Evolutionary conservation across 2,888 invertebrate genomes (phyloP), one percentile per base, ranked within the genome.

Genomic region (Mythimna loreyi): DNA sequence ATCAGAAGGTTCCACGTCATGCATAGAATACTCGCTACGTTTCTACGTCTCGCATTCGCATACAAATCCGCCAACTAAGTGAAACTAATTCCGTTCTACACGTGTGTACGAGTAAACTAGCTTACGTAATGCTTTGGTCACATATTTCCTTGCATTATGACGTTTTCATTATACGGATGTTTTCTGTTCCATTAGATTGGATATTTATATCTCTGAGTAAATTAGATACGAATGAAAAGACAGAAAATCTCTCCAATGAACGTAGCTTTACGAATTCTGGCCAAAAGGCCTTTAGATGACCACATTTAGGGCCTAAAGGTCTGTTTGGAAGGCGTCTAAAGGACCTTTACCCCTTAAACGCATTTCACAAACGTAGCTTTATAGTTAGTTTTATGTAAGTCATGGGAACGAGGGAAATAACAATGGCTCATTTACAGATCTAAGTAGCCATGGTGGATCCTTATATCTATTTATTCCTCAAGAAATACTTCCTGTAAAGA

Each of bases 31-130:
- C 23, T 53, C 16, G 33, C 19, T 57, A 28, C 64, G 28, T 62
- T 52, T 47, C 11, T 57, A n/a, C 60, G 28, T 62, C 47, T 47
- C 16, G 21, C 57, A 60, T 49, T 47, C 13, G 43, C 60, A 57
- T 49, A 57, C 33, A 55, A 73, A 65, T 40, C 40, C 43, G 33
- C 28, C 33, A 55, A 19, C 21, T 64, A 57, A 61, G 50, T 60
- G 45, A 50, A 67, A 30, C 57, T 64, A 65, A 74, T 77, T 61
- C 47, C 23, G 49, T 53, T 58, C 45, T 64, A 61, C 79, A 67
- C 75, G 79, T 65, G 67, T 63, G 36, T 13, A 25, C 30, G 62
- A 47, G 60, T 78, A 61, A 11, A n/a, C n/a, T n/a, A n/a, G n/a
- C n/a, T 23, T 40, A 72, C 74, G 62, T 73, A 47, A 67, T 49